Conservation (phyloP, 2,888 invertebrate genomes). For the Drosophila kambysellisi region DNA sequence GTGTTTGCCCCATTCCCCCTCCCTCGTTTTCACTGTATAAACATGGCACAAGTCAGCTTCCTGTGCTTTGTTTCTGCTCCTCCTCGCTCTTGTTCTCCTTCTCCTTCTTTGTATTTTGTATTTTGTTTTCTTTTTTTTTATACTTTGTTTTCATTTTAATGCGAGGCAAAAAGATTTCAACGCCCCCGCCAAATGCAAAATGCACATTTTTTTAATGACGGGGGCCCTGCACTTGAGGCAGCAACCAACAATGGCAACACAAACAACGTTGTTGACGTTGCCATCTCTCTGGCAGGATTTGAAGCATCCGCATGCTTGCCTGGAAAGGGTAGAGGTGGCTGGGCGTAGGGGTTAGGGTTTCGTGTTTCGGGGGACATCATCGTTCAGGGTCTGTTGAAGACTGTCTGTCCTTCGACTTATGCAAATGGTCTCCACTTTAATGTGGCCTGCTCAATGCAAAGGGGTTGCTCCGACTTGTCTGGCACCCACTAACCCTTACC, state of each 20-base stretch:
- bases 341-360: constrained; percentile 1
- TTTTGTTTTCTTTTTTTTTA: constrained; percentile 42
- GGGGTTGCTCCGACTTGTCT: constrained; percentile 39
- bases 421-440: constrained; percentile 63
- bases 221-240: constrained; percentile 71
- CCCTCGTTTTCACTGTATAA: not conserved
- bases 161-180: constrained; percentile 55
- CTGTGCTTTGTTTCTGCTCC: constrained; percentile 46
- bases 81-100: not conserved
- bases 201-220: constrained; percentile 75
- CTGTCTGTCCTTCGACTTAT: constrained; percentile 71
- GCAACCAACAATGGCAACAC: constrained; percentile 34
- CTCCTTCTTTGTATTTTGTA: constrained; percentile 54
- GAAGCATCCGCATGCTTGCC: constrained; percentile 18
- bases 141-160: constrained; percentile 64
- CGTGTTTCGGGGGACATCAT: constrained; percentile 20
- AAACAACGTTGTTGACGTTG: constrained; percentile 68
- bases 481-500: not conserved
- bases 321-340: not conserved
- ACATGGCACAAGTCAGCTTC: constrained; percentile 34
- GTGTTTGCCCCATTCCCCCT: constrained; percentile 1
- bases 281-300: constrained; percentile 54
- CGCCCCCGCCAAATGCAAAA: constrained; percentile 69
- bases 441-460: constrained; percentile 63
- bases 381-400: constrained; percentile 34